Percentiles rank a stretch among this genome's conserved stretches.
phyloP scores from a whole-genome alignment of 2,113 vertebrate species.

The Oreochromis aureus region DNA sequence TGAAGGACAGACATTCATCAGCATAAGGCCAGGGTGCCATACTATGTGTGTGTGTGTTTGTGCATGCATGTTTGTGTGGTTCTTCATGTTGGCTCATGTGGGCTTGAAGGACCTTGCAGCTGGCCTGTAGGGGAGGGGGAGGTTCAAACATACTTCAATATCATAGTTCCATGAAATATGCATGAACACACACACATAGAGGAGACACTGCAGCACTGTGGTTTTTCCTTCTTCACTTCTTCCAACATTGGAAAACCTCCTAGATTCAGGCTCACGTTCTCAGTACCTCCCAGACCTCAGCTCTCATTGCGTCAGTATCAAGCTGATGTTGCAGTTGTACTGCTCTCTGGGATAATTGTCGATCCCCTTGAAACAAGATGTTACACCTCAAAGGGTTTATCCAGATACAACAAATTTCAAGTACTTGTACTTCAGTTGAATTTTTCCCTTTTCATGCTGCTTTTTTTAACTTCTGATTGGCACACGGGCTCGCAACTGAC shows the following conservation, averaged over 20 bases:
- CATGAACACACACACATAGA: constrained; percentile 4
- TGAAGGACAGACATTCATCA: constrained; percentile 57
- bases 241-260: background rate
- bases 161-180: background rate
- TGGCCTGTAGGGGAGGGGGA: constrained; percentile 11
- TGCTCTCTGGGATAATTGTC: background rate
- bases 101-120: constrained; percentile 38
- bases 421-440: background rate
- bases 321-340: background rate
- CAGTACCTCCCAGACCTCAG: background rate
- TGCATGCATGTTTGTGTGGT: background rate
- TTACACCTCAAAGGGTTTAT: background rate
- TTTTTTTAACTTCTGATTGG: background rate
- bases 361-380: background rate
- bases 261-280: background rate
- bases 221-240: background rate
- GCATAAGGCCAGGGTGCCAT: constrained; percentile 22
- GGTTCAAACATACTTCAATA: constrained; percentile 43
- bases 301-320: background rate
- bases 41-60: background rate
- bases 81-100: constrained; percentile 1
- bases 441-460: background rate
- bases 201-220: background rate
- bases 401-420: background rate
- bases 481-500: background rate